These are phyloP conservation scores for Orchestes rusci DNA, from an alignment of 2,888 invertebrate genomes.

Conservation along the genomic window DNA sequence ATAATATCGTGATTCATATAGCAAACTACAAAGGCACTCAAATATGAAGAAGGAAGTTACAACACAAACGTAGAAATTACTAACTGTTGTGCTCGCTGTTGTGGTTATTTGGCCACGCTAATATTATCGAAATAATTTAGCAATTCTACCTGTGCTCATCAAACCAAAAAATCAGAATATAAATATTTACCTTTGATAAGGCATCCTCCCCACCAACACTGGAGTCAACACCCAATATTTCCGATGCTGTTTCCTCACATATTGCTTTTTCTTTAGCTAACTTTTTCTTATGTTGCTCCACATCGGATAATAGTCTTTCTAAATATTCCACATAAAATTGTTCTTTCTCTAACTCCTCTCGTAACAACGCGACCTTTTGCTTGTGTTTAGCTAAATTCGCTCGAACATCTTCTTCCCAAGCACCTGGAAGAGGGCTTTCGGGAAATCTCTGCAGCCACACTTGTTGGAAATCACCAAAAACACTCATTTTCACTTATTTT, in stretches of 20 bases:
- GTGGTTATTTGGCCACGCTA: no score
- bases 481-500: conserved; percentile 54
- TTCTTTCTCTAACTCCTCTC: conserved; percentile 83
- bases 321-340: conserved; percentile 86
- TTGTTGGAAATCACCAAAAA: conserved; percentile 85
- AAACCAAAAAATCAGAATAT: no score
- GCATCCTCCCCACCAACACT: conserved; percentile 33
- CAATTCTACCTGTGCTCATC: no score
- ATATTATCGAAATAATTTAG: no score
- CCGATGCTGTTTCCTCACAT: conserved; percentile 18
- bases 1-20: no score
- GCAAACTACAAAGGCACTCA: no score
- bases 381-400: conserved; percentile 85
- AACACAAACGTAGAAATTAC: no score
- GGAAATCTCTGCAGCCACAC: conserved; percentile 89
- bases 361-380: conserved; percentile 72
- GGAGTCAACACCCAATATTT: conserved; percentile 28
- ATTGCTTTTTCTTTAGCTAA: conserved; percentile 38
- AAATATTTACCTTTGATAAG: conserved; percentile 40
- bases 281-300: conserved; percentile 69
- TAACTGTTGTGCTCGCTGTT: no score
- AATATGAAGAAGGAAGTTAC: no score
- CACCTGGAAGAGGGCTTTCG: conserved; percentile 81
- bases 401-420: conserved; percentile 89
- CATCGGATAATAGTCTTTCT: conserved; percentile 76